Percentiles rank a stretch among this genome's conserved stretches.
These are phyloP conservation scores for Andrena dorsata DNA, from an alignment of 2,888 invertebrate genomes.

Conservation along the genomic window DNA sequence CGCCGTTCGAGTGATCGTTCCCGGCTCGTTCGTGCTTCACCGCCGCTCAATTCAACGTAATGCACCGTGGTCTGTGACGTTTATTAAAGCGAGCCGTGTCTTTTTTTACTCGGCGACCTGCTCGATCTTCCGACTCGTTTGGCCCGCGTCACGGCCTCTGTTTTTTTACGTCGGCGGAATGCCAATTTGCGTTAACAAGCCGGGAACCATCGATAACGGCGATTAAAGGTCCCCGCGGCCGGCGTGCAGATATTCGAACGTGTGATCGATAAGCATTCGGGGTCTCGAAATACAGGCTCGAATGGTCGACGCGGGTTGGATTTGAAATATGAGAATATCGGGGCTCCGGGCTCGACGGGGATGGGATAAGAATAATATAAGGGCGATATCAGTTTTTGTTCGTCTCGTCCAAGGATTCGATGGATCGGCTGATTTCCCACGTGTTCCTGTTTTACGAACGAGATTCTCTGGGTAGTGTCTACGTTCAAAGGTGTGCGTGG, in stretches of 20 bases:
- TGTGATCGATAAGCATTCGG: no score
- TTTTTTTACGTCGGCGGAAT: background rate
- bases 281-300: no score
- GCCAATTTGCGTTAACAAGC: conserved; percentile 24
- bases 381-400: no score
- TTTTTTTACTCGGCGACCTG: conserved; percentile 15
- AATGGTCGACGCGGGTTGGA: no score
- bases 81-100: conserved; percentile 17
- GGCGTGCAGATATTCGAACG: no score
- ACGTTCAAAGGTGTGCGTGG: background rate
- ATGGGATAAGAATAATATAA: no score
- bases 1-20: conserved; percentile 4
- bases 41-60: conserved; percentile 22
- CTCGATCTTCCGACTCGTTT: conserved; percentile 21
- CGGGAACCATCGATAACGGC: background rate
- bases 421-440: no score
- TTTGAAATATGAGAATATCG: no score
- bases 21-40: conserved; percentile 25
- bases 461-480: background rate
- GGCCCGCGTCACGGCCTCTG: background rate
- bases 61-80: conserved; percentile 8
- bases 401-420: no score
- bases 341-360: no score
- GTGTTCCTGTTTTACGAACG: no score
- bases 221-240: conserved; percentile 5